Base-by-base conservation (phyloP, 2,797 vertebrate species). In the Chromobotia macracanthus region DNA sequence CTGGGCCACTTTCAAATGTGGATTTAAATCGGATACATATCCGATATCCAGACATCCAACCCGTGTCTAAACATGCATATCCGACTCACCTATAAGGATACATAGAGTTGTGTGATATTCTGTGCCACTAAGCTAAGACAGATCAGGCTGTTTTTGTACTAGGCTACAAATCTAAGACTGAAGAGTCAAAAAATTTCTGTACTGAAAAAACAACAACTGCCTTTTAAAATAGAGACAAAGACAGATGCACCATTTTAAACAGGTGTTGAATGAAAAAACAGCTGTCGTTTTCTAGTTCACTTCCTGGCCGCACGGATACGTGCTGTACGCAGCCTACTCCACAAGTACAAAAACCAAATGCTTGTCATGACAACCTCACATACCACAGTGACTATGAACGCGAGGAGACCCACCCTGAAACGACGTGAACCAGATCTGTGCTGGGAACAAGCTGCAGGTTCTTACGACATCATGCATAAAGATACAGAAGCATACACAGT, bases 291-390 rank as follows among this genome's bases (percentile, higher is more conserved):
- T 56, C 63, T 67, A 66, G 50, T 77, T 84, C 65, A 66, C 77
- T 83, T 86, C 85, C 83, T 82, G 73, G 55, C 69, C 67, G 44
- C 51, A 64, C 48, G 25, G 51, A 65, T 74, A 65, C 15, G 8
- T 75, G 70, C 18, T 60, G 69, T 50, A 19, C 1, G 21, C 78
- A 70, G 72, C 64, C 71, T 19, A 21, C 19, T 71, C 15, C 0
- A 9, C 25, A 16, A 50, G 23, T 15, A 28, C 1, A 5, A 70
- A 21, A 77, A 56, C 31, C 3, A 51, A 63, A 68, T 82, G 44
- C 82, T 55, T 78, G 80, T 82, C 74, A 77, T 77, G 71, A 80
- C 69, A 53, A 71, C 56, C 46, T 78, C 46, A 64, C 76, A 71
- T 78, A 78, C 76, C 76, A 85, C 55, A 67, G 46, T 46, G 63